Base-by-base conservation (phyloP, 2,888 invertebrate genomes). In the Ariolimax columbianus region DNA sequence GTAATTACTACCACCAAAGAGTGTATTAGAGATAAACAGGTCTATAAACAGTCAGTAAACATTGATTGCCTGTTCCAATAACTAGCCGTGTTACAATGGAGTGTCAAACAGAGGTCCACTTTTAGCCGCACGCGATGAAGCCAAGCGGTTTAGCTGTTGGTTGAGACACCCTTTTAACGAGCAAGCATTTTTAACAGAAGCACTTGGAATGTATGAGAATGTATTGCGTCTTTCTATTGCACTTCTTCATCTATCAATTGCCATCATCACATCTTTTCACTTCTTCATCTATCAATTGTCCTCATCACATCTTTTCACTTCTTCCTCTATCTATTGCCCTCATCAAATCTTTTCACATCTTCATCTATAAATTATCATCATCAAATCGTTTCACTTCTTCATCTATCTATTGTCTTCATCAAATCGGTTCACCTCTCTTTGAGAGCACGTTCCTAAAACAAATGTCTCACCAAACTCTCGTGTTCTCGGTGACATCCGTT, bases 291-390 rank as follows among this genome's bases (percentile, higher is more conserved):
- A 4, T 40, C 47, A 30, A n/a, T n/a, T n/a, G 4, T 33, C 36
- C 23, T 33, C 23, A 38, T 38, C 43, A n/a, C n/a, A 38, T n/a
- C 36, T 55, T 17, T 55, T 73, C 36, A 14, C 47, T 40, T 38
- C 75, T 59, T 59, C 38, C 40, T 75, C 75, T 75, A 55, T 75
- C 59, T 82, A n/a, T n/a, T n/a, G n/a, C n/a, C n/a, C n/a, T n/a
- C n/a, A n/a, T n/a, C n/a, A n/a, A n/a, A n/a, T n/a, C n/a, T n/a
- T n/a, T n/a, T n/a, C n/a, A n/a, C n/a, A n/a, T n/a, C n/a, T n/a
- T n/a, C n/a, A n/a, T n/a, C n/a, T n/a, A n/a, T n/a, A n/a, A n/a
- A n/a, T n/a, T n/a, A n/a, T n/a, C n/a, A n/a, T 55, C 72, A 33
- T 72, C 82, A 72, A 47, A 51, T 72, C 33, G 17, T 73, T 72